Evolutionary conservation across 2,113 vertebrate genomes (phyloP).

Genomic region (Onychostoma macrolepis): DNA sequence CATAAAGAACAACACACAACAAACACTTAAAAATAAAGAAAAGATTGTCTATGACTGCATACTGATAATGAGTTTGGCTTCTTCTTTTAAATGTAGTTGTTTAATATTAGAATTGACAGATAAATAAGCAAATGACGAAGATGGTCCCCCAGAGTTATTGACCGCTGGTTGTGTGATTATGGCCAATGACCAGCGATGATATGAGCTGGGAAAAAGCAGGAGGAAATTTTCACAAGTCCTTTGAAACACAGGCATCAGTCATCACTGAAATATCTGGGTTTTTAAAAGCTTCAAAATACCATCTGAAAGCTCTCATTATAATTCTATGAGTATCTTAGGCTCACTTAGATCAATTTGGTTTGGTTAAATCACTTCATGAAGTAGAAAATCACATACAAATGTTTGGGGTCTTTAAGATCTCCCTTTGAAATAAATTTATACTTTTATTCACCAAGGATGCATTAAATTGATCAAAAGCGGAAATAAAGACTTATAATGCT

Average conservation of each 20-base stretch:
- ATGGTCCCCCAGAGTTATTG: neutral
- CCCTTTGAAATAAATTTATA: neutral
- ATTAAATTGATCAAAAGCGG: neutral
- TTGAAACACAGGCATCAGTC: neutral
- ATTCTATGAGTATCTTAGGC: neutral
- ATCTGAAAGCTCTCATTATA: neutral
- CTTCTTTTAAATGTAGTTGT: neutral
- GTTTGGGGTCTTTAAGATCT: neutral
- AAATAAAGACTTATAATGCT: neutral
- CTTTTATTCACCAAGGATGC: neutral
- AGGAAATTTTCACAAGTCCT: neutral
- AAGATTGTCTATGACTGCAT: neutral
- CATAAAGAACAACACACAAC: neutral
- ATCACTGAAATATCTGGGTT: constrained; percentile 14
- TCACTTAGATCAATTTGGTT: neutral
- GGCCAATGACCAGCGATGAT: neutral
- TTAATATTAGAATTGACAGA: neutral
- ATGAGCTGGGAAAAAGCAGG: constrained; percentile 4
- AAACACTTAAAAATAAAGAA: neutral
- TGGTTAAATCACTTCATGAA: neutral
- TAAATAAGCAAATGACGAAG: neutral
- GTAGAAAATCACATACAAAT: neutral
- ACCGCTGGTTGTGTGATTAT: neutral
- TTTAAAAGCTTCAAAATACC: neutral
- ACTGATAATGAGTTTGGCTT: neutral